These are phyloP conservation scores for Meriones unguiculatus DNA, from an alignment of 2,113 vertebrate species.

Conservation along the genomic window DNA sequence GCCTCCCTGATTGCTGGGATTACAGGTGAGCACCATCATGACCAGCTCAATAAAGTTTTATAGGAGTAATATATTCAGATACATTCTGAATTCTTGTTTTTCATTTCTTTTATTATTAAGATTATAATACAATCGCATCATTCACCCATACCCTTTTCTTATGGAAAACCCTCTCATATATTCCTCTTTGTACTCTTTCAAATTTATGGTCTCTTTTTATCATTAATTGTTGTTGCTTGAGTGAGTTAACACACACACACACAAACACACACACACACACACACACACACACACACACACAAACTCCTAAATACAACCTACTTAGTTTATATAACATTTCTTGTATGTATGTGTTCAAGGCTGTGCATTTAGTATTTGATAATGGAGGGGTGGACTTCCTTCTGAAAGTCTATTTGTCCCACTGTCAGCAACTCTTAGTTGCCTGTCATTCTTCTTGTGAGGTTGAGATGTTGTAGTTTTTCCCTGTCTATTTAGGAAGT, in stretches of 20 bases:
- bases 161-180: neutral
- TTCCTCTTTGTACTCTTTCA: neutral
- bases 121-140: neutral
- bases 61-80: accelerated
- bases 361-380: neutral
- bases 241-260: neutral
- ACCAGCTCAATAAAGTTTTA: neutral
- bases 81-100: neutral
- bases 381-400: neutral
- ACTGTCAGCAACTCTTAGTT: too few species aligned
- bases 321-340: neutral
- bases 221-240: neutral
- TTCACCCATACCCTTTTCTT: neutral
- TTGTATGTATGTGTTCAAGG: neutral
- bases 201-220: neutral
- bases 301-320: neutral
- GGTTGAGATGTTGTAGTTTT: too few species aligned
- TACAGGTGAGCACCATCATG: too few species aligned
- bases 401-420: neutral
- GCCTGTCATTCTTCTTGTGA: neutral
- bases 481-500: neutral
- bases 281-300: neutral
- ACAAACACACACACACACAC: neutral
- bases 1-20: too few species aligned
- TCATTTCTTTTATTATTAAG: neutral